Evolutionary conservation across 2,797 vertebrate genomes (phyloP).

Genomic region (Diceros bicornis): DNA sequence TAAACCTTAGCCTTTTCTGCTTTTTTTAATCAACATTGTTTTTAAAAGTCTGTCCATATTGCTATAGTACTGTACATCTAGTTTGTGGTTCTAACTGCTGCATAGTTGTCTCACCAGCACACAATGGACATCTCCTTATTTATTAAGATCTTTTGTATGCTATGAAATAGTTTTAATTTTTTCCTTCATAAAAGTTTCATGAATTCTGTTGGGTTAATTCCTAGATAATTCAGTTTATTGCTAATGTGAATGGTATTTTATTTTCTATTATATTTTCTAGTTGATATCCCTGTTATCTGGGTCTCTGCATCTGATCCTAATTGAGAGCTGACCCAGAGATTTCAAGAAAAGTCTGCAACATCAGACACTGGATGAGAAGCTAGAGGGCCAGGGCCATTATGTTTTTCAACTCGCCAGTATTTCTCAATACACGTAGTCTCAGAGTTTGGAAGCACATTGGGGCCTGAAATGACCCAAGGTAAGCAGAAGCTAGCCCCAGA

Average conservation of each 20-base stretch:
- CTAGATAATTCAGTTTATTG: not conserved
- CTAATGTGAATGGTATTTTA: not conserved
- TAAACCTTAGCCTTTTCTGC: not conserved
- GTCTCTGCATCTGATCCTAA: not conserved
- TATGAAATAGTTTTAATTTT: not conserved
- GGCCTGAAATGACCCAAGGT: not conserved
- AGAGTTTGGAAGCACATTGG: not conserved
- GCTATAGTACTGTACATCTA: not conserved
- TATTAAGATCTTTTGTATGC: not conserved
- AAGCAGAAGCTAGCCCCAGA: not conserved
- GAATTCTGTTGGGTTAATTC: not conserved
- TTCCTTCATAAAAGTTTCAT: not conserved
- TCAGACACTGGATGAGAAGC: not conserved
- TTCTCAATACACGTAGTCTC: not conserved
- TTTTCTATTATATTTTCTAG: not conserved
- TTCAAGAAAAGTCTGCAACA: not conserved
- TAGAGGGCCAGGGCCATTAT: not conserved
- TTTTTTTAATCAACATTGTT: not conserved
- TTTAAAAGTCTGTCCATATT: not conserved
- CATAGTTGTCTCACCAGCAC: not conserved
- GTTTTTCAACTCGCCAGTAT: not conserved
- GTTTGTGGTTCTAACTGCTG: not conserved
- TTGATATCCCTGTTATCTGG: not conserved
- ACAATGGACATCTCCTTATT: not conserved
- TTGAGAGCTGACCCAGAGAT: not conserved